Evolutionary conservation across 1,140 invertebrate genomes (phyloP).

Genomic region (Latrodectus geometricus): DNA sequence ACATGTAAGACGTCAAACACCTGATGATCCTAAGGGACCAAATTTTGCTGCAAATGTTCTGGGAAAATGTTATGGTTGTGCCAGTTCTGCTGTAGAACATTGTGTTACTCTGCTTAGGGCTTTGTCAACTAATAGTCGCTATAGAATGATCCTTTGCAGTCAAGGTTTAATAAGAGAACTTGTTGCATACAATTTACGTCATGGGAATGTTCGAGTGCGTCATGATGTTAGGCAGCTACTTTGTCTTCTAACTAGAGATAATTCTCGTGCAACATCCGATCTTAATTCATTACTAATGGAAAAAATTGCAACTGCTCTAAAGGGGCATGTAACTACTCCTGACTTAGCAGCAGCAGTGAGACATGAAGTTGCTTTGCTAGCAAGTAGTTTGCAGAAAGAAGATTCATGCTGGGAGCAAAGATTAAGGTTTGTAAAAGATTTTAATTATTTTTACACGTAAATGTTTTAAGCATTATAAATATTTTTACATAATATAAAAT

Average conservation of each 20-base stretch:
- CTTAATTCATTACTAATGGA: constrained; percentile 85
- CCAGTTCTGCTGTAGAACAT: constrained; percentile 83
- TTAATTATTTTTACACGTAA: too few species aligned
- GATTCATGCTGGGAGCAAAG: constrained; percentile 96
- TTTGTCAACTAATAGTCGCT: constrained; percentile 84
- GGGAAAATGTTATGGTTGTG: constrained; percentile 72
- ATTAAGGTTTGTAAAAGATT: constrained; percentile 73
- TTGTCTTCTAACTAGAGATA: constrained; percentile 91
- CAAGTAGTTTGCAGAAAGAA: constrained; percentile 88
- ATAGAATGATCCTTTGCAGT: constrained; percentile 83
- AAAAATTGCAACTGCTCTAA: constrained; percentile 75
- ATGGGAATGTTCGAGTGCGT: constrained; percentile 75
- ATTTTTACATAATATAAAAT: too few species aligned
- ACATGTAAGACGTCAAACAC: constrained; percentile 23
- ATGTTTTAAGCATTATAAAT: too few species aligned
- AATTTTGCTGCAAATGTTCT: constrained; percentile 48
- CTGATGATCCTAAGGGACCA: constrained; percentile 31
- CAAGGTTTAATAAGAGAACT: constrained; percentile 91
- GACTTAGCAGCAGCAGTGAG: constrained; percentile 83
- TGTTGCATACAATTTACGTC: constrained; percentile 86
- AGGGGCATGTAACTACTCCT: constrained; percentile 71
- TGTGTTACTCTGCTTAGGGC: constrained; percentile 92
- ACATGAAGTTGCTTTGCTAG: constrained; percentile 89
- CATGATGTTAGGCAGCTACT: constrained; percentile 88
- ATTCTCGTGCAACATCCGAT: constrained; percentile 86